A percentile compares a stretch with the other conserved stretches of the same genome.
phyloP scores from a whole-genome alignment of 2,113 vertebrate species.

The Microtus pennsylvanicus region DNA sequence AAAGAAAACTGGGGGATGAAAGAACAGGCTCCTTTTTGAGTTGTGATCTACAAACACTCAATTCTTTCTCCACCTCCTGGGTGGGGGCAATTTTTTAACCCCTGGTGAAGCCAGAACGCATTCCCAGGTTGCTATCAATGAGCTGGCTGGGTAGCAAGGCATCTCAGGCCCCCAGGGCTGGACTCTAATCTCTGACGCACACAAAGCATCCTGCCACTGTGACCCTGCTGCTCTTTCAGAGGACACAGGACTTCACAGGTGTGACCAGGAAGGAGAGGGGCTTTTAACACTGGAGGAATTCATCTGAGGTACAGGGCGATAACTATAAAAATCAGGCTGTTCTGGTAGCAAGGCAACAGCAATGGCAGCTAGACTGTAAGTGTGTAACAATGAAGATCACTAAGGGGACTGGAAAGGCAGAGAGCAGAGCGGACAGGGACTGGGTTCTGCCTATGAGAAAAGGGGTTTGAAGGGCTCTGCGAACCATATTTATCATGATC shows the following conservation, averaged over 20 bases:
- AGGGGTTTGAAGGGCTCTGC: not conserved
- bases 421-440: not conserved
- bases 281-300: not conserved
- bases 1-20: no score
- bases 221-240: not conserved
- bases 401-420: accelerated
- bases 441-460: not conserved
- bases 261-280: accelerated
- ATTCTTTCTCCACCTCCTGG: not conserved
- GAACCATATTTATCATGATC: accelerated
- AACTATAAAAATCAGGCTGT: not conserved
- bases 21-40: not conserved
- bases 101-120: not conserved
- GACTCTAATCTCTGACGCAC: not conserved
- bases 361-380: accelerated
- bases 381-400: accelerated
- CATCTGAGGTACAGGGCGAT: accelerated
- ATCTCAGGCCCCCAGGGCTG: accelerated
- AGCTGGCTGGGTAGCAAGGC: not conserved
- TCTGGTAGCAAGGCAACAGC: accelerated
- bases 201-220: not conserved
- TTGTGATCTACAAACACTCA: not conserved
- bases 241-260: accelerated
- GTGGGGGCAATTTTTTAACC: not conserved
- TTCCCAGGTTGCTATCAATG: not conserved